Conservation (phyloP, 2,113 vertebrate genomes). For the Sinocyclocheilus anshuiensis region DNA sequence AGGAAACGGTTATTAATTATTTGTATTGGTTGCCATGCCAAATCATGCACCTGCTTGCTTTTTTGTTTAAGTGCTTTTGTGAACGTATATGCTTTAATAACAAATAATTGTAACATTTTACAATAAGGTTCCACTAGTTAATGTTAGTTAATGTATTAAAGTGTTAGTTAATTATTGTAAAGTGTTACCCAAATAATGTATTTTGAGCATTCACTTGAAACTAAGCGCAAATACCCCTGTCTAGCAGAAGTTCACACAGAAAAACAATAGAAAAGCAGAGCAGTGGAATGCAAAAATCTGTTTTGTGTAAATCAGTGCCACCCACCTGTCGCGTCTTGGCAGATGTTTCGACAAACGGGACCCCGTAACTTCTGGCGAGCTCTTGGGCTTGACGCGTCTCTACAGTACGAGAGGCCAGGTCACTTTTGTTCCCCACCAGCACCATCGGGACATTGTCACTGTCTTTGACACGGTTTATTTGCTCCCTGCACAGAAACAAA, state of each 20-base stretch:
- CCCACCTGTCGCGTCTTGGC: conserved; percentile 86
- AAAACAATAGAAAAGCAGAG: neutral
- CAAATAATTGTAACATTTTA: no score
- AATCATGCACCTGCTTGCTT: no score
- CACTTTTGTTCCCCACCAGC: conserved; percentile 85
- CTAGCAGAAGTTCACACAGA: neutral
- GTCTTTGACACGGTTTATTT: conserved; percentile 87
- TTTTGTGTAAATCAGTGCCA: neutral
- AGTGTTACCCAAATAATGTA: no score
- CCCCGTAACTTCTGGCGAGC: conserved; percentile 79
- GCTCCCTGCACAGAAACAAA: conserved; percentile 72
- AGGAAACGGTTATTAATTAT: no score
- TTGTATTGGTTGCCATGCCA: no score
- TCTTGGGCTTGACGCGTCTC: conserved; percentile 81
- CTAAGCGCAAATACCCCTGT: no score
- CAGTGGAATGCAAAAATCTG: neutral
- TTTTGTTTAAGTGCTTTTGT: no score
- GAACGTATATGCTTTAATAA: no score
- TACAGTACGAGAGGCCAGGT: conserved; percentile 79
- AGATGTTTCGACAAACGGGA: conserved; percentile 85
- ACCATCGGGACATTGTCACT: conserved; percentile 86
- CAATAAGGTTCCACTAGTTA: no score
- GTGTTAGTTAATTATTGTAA: no score
- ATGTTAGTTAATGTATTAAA: no score
- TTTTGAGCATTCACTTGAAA: no score